Evolutionary conservation across 2,888 invertebrate species (phyloP).

Genomic region (Heliconius sara): DNA sequence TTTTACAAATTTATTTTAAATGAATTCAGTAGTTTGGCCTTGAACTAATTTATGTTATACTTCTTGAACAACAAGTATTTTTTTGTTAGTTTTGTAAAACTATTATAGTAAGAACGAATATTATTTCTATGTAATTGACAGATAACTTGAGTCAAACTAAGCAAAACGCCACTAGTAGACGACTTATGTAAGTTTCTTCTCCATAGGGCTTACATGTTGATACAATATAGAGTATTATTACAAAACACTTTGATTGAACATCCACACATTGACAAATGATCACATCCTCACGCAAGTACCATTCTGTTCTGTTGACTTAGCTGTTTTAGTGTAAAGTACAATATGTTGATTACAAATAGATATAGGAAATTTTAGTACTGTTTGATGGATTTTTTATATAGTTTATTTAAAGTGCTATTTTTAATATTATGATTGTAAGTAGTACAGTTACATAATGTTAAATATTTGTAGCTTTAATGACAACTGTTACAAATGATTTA

Average conservation of each 20-base stretch:
- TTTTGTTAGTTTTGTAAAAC: no score
- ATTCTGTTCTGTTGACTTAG: not conserved
- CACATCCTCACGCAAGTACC: not conserved
- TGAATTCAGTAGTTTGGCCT: not conserved
- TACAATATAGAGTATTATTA: not conserved
- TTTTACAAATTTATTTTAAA: not conserved
- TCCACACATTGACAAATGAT: conserved; percentile 40
- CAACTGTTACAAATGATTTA: conserved; percentile 1
- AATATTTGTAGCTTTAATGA: conserved; percentile 12
- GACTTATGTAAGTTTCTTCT: not conserved
- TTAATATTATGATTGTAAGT: conserved; percentile 8
- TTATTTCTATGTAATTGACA: not conserved
- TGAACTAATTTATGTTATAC: not conserved
- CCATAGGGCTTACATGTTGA: not conserved
- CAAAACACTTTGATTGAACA: not conserved
- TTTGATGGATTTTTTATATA: conserved; percentile 32
- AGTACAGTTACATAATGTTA: conserved; percentile 14
- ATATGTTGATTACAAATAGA: conserved; percentile 27
- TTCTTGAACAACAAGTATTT: not conserved
- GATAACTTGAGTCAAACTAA: not conserved
- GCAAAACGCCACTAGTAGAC: not conserved
- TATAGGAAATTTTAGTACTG: conserved; percentile 30
- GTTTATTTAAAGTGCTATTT: conserved; percentile 33
- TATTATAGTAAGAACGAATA: no score
- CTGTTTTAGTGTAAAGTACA: conserved; percentile 11